These are phyloP conservation scores for Sipha flava DNA, from an alignment of 1,140 invertebrate genomes.

Conservation along the genomic window DNA sequence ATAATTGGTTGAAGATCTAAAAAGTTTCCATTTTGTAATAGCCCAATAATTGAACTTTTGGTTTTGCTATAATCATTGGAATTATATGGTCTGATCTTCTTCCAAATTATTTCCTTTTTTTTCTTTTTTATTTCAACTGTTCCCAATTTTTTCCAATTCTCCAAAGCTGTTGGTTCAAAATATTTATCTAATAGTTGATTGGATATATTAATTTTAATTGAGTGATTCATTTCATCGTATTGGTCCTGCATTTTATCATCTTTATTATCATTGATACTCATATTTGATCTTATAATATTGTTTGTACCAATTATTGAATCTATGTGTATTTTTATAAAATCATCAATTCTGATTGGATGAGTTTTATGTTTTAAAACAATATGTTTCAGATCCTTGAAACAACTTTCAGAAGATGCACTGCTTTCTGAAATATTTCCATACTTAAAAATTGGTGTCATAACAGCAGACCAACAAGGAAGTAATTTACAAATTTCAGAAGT, in stretches of 20 bases:
- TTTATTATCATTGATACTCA: background rate
- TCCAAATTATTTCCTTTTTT: background rate
- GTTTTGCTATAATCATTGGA: background rate
- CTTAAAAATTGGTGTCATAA: background rate
- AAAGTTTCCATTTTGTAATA: background rate
- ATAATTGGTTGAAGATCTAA: background rate
- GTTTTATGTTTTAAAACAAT: background rate
- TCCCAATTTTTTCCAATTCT: background rate
- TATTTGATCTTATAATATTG: background rate
- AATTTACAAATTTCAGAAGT: background rate
- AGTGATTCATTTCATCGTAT: too few relatives aligned
- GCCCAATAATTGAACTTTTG: background rate
- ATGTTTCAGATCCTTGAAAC: background rate
- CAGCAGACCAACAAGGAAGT: background rate
- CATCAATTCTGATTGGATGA: background rate
- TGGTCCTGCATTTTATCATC: background rate
- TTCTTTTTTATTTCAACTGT: background rate
- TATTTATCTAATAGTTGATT: background rate
- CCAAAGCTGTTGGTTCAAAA: background rate
- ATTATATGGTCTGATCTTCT: background rate
- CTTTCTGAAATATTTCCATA: background rate
- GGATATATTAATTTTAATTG: too few relatives aligned
- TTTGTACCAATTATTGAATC: background rate
- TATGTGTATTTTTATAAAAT: background rate
- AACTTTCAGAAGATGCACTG: background rate